Evolutionary conservation across 2,113 vertebrate genomes (phyloP), one percentile per base, ranked within the genome.

Genomic region (Abramis brama): DNA sequence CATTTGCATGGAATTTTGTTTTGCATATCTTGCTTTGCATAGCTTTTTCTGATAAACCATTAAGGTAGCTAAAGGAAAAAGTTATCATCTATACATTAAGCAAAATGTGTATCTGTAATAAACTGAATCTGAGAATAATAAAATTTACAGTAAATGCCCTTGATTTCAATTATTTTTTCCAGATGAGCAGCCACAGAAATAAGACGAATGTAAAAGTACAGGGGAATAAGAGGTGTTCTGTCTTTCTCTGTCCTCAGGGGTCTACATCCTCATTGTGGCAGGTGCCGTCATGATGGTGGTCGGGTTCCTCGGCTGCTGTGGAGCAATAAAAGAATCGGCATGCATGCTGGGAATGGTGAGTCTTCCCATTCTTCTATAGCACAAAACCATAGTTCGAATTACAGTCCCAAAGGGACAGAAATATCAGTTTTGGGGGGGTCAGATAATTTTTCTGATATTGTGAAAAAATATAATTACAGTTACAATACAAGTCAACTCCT

Each of bases 341-440:
- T 98, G 97, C 93, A 97, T 98, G 98, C 95, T 99, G 92, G 97
- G 97, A 90, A 86, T 98, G 96, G 98, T 99, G 93, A 97, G 97
- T 92, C 3, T 9, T 6, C 9, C 9, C 7, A 27, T 83, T 30
- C 50, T 30, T 17, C 8, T 19, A n/a, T 17, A 27, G 23, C 57
- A 75, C 43, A 47, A n/a, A n/a, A n/a, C n/a, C n/a, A n/a, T n/a
- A n/a, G n/a, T n/a, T n/a, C n/a, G n/a, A n/a, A n/a, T n/a, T n/a
- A n/a, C n/a, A n/a, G n/a, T n/a, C n/a, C n/a, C n/a, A n/a, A n/a
- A n/a, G n/a, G n/a, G n/a, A n/a, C n/a, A n/a, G n/a, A n/a, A n/a
- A n/a, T n/a, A n/a, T n/a, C n/a, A n/a, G n/a, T n/a, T n/a, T n/a
- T n/a, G n/a, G n/a, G n/a, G n/a, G n/a, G n/a, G n/a, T n/a, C n/a